Base-by-base conservation (phyloP, 2,888 invertebrate species). In the Polylopha cassiicola region DNA sequence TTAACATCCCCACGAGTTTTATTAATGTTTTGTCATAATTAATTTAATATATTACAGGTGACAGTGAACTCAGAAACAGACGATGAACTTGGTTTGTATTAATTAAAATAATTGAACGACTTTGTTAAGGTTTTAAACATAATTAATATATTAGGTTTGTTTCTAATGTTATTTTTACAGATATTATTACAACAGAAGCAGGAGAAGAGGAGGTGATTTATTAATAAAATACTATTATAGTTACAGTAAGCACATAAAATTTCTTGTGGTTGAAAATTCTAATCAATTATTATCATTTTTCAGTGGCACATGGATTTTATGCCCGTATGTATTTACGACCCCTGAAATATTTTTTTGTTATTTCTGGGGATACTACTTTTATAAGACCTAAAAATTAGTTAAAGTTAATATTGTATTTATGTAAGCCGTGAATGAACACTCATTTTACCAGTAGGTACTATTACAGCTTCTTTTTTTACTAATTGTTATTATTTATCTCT, bases 241-340 rank as follows among this genome's bases (percentile, higher is more conserved):
- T 32, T 44, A 15, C 32, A 37, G 30, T 43, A 29, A 37, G 32
- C 38, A 41, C 13, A 38, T n/a, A n/a, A n/a, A n/a, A n/a, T n/a
- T n/a, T n/a, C n/a, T 23, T 27, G n/a, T 7, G 20, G 14, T 15
- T 22, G 5, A 37, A 20, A 15, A 13, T 15, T 20, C 11, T 7
- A 6, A 24, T 10, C 21, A 27, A 15, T 34, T 30, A 28, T 24
- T 37, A 9, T 47, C 47, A 42, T 26, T 39, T 73, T 68, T 42
- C 65, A 81, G 81, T 81, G 81, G 81, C 81, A 81, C 50, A 81
- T 81, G 81, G 81, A 81, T 49, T 81, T 81, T 27, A 81, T 81
- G 78, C 81, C 81, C 38, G 80, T 79, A 65, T 71, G 73, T n/a
- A n/a, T n/a, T n/a, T n/a, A n/a, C n/a, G n/a, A n/a, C n/a, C n/a